These are phyloP conservation scores for Chrysocyon brachyurus DNA, from an alignment of 2,797 vertebrate genomes.

Conservation along the genomic window DNA sequence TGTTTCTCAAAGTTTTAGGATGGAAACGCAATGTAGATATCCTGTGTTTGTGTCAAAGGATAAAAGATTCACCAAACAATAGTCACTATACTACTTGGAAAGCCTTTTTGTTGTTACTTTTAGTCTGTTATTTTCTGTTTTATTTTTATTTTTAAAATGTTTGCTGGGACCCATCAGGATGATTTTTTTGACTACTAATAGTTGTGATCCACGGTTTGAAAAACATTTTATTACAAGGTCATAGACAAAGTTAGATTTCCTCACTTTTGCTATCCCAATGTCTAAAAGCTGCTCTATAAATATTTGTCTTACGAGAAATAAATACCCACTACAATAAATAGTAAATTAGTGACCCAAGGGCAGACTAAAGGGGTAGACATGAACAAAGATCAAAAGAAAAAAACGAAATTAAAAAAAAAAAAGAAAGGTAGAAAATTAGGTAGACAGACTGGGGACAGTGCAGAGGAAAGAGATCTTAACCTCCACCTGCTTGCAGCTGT, in stretches of 20 bases:
- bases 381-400: not conserved
- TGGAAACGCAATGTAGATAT: not conserved
- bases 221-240: not conserved
- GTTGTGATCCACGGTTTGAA: not conserved
- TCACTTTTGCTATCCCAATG: not conserved
- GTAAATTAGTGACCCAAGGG: not conserved
- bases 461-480: not conserved
- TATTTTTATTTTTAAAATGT: not conserved
- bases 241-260: slow-evolving; percentile 9
- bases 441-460: not conserved
- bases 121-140: not conserved
- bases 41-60: not conserved
- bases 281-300: not conserved
- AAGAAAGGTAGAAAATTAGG: not conserved
- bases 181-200: not conserved
- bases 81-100: not conserved
- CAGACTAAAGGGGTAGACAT: not conserved
- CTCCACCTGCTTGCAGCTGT: not conserved
- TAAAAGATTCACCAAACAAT: not conserved
- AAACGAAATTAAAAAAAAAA: not conserved
- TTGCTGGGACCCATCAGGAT: not conserved
- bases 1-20: not conserved
- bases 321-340: too few species aligned
- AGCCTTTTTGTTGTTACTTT: not conserved
- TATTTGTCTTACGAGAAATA: not conserved